Base-by-base conservation (phyloP, 2,113 vertebrate species). In the Tragulus kanchil region DNA sequence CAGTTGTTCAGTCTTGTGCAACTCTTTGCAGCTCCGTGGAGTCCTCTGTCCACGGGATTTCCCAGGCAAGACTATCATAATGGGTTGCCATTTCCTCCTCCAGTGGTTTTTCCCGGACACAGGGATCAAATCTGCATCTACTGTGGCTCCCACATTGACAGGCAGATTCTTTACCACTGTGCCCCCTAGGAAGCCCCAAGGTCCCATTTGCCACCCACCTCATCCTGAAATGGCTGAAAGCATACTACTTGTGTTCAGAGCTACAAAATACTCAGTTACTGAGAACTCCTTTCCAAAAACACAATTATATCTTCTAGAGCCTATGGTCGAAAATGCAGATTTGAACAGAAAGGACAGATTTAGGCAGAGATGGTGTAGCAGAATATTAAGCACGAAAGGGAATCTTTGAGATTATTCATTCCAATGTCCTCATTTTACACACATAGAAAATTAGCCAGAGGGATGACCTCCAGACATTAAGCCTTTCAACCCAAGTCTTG, bases 321-420 rank as follows among this genome's bases (percentile, higher is more conserved):
- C 54, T n/a, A 5, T 65, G 6, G 6, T 85, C 69, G 86, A 87
- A 94, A 77, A 89, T 58, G 36, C 1, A 62, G 54, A 61, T 67
- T 75, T 65, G 17, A 84, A 87, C 25, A 75, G 67, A 87, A 75
- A 93, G 65, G 50, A 56, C 61, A 58, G 13, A 84, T 84, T 81
- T 64, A 82, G 36, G 31, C 19, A 75, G 19, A 15, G 36, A 52
- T 61, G 59, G 42, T 73, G 5, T n/a, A 87, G 84, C 16, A 59
- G 64, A 61, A 78, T 87, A 87, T 85, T 65, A 94, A 93, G 42
- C 83, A n/a, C 62, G 79, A 42, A 83, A 85, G 58, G 65, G 14
- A 59, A 64, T 54, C 31, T 85, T 95, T 89, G 85, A 79, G 52
- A 62, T 88, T 48, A 87, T 88, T 86, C 52, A 7, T 2, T 95